A percentile compares a stretch with the other conserved stretches of the same genome.
phyloP scores from a whole-genome alignment of 92 coral and sea anemone species.

The Porites evermanni region DNA sequence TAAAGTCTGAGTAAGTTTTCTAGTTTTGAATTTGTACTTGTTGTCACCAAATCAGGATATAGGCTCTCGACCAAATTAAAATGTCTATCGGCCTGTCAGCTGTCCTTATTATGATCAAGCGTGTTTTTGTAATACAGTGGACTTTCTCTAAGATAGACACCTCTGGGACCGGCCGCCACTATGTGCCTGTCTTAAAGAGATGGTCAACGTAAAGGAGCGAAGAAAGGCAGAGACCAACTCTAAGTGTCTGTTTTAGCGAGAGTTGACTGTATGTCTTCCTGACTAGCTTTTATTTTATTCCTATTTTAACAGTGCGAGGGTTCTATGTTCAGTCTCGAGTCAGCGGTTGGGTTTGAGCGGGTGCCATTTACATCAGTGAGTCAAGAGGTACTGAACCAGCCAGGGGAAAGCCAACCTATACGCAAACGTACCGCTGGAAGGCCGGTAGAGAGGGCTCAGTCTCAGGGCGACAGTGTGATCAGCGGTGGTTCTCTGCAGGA shows the following conservation, averaged over 20 bases:
- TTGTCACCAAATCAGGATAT: too few relatives aligned
- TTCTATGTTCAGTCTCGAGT: conserved; percentile 69
- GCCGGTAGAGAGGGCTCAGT: conserved; percentile 80
- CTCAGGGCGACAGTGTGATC: conserved; percentile 92
- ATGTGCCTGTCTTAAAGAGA: too few relatives aligned
- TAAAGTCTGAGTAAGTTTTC: too few relatives aligned
- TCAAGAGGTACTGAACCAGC: conserved; percentile 72
- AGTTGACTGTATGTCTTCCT: background rate
- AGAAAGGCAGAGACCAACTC: too few relatives aligned
- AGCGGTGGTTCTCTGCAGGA: conserved; percentile 92
- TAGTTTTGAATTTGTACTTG: too few relatives aligned
- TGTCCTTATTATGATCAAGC: too few relatives aligned
- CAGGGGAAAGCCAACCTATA: conserved; percentile 44
- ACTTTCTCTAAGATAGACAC: too few relatives aligned
- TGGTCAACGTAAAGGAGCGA: too few relatives aligned
- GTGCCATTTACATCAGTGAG: conserved; percentile 70
- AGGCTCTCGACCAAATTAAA: too few relatives aligned
- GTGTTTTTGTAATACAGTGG: too few relatives aligned
- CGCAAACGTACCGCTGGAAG: conserved; percentile 64
- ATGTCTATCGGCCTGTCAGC: too few relatives aligned
- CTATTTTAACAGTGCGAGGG: conserved; percentile 68
- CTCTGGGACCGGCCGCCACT: too few relatives aligned
- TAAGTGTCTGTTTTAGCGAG: background rate
- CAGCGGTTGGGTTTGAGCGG: conserved; percentile 68
- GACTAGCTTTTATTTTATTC: background rate